These are phyloP conservation scores for Stegostoma tigrinum DNA, from an alignment of 2,113 vertebrate species.

Conservation along the genomic window DNA sequence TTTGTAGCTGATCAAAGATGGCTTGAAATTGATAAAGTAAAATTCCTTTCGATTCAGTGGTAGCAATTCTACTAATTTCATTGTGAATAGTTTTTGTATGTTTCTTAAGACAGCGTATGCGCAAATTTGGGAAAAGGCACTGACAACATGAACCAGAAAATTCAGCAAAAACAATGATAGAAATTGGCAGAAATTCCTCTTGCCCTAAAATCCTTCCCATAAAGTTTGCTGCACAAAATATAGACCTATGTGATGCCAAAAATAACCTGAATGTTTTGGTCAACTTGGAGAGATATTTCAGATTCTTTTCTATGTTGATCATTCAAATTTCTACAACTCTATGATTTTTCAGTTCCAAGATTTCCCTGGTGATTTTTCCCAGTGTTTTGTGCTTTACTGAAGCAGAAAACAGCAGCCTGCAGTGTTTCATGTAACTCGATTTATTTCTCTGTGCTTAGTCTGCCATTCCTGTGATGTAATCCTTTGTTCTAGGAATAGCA, in stretches of 20 bases:
- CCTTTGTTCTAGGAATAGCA: no score
- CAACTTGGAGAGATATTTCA: not conserved
- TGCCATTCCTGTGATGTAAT: not conserved
- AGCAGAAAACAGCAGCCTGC: not conserved
- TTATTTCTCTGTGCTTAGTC: not conserved
- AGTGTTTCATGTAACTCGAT: not conserved
- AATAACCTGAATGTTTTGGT: not conserved
- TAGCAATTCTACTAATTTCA: not conserved
- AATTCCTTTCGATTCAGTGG: not conserved
- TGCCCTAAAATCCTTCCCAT: not conserved
- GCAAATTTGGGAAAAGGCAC: not conserved
- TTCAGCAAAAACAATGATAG: not conserved
- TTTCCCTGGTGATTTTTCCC: not conserved
- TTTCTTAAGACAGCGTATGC: not conserved
- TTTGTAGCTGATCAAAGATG: not conserved
- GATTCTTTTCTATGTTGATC: not conserved
- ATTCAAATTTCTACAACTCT: not conserved
- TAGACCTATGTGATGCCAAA: not conserved
- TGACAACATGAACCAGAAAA: not conserved
- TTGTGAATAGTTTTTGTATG: not conserved
- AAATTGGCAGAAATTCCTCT: not conserved
- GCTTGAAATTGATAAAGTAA: not conserved
- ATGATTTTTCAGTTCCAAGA: not conserved
- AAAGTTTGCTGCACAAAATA: not conserved
- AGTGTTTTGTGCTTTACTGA: not conserved